Percentiles rank a stretch among this genome's conserved stretches.
These are phyloP conservation scores for Conger conger DNA, from an alignment of 2,113 vertebrate species.

Conservation along the genomic window DNA sequence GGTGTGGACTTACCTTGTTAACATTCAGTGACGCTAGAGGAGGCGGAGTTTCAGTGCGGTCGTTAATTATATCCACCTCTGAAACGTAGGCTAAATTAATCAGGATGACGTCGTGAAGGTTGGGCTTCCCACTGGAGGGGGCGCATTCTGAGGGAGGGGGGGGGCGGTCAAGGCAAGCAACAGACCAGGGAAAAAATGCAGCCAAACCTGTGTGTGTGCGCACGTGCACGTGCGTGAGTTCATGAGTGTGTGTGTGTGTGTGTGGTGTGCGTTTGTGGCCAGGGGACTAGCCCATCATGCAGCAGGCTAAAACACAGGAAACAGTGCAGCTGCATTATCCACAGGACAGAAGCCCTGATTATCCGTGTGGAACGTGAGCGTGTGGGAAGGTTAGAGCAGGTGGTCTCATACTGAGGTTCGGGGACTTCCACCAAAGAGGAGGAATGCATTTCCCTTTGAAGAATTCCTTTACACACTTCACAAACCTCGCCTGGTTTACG, in stretches of 20 bases:
- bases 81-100: conserved; percentile 87
- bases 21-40: conserved; percentile 86
- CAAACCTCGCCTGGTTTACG: too few relatives aligned
- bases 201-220: background rate
- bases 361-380: background rate
- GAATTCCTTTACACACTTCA: too few relatives aligned
- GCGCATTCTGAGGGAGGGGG: conserved; percentile 74
- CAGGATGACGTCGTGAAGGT: conserved; percentile 82
- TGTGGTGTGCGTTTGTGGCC: too few relatives aligned
- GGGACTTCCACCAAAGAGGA: background rate
- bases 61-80: conserved; percentile 83
- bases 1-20: conserved; percentile 76
- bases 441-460: too few relatives aligned
- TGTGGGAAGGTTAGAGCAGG: background rate
- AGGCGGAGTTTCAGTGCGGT: conserved; percentile 84
- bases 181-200: background rate
- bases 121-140: conserved; percentile 84
- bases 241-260: too few relatives aligned
- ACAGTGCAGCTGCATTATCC: background rate
- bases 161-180: conserved; percentile 67
- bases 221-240: too few relatives aligned
- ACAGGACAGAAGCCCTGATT: background rate
- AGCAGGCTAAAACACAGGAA: background rate
- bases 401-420: background rate
- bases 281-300: too few relatives aligned